These are phyloP conservation scores for Sphaerodactylus townsendi DNA, from an alignment of 2,113 vertebrate genomes.

Conservation along the genomic window DNA sequence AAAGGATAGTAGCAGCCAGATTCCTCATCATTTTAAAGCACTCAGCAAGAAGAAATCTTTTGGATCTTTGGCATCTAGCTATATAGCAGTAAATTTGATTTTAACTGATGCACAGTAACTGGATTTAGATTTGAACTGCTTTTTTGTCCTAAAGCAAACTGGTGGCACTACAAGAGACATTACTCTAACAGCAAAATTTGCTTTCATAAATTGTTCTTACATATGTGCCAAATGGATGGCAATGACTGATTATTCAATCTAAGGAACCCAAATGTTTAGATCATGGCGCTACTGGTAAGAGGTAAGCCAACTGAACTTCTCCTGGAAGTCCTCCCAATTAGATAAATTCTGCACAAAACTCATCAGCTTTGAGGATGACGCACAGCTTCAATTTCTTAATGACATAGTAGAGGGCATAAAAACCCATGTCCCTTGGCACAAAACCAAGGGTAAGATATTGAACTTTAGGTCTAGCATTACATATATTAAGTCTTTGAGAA, in stretches of 20 bases:
- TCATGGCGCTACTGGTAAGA: neutral
- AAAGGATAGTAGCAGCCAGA: neutral
- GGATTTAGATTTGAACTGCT: rapidly evolving
- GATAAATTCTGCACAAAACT: neutral
- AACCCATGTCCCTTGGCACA: neutral
- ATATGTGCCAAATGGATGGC: neutral
- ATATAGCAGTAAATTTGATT: neutral
- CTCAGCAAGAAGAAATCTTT: neutral
- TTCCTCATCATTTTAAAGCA: neutral
- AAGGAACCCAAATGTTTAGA: neutral
- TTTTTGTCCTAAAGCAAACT: neutral
- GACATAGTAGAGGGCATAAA: neutral
- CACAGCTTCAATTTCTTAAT: neutral
- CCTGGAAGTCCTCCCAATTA: neutral
- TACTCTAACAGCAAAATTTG: neutral
- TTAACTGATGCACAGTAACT: neutral
- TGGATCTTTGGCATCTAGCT: neutral
- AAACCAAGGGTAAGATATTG: neutral
- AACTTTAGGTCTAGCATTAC: too few species aligned
- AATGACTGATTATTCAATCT: neutral
- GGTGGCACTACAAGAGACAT: neutral
- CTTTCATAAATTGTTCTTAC: neutral
- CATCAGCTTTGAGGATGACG: neutral
- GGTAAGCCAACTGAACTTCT: neutral
- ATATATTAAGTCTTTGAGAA: neutral